Evolutionary conservation across 1,140 invertebrate genomes (phyloP).

Genomic region (Potamilus streckersoni): DNA sequence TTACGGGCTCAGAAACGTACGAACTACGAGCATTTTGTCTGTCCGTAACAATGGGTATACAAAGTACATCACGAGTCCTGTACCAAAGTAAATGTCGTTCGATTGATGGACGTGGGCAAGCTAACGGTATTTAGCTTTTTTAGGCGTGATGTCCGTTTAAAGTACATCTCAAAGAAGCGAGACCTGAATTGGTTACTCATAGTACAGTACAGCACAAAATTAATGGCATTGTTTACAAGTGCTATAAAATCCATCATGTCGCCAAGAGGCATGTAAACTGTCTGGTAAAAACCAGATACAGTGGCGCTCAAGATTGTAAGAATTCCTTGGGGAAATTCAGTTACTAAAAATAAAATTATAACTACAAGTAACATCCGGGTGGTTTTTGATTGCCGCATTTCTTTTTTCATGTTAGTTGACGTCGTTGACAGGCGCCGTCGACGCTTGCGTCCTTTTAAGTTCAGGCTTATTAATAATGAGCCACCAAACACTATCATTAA

Average conservation of each 20-base stretch:
- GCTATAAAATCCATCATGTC: constrained; percentile 93
- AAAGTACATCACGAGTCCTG: too few species aligned
- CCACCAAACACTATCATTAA: constrained; percentile 69
- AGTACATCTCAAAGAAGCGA: constrained; percentile 76
- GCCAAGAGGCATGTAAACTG: constrained; percentile 75
- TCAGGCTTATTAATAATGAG: constrained; percentile 68
- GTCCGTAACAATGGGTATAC: too few species aligned
- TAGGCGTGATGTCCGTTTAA: constrained; percentile 29
- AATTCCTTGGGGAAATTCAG: constrained; percentile 82
- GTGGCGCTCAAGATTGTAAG: constrained; percentile 56
- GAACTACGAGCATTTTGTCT: too few species aligned
- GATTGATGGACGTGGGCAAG: constrained; percentile 15
- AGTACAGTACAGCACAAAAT: constrained; percentile 92
- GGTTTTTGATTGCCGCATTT: constrained; percentile 77
- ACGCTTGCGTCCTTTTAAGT: constrained; percentile 61
- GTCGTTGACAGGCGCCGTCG: constrained; percentile 46
- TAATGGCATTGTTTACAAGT: constrained; percentile 90
- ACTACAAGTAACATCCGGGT: constrained; percentile 60
- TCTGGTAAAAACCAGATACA: constrained; percentile 54
- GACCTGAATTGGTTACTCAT: constrained; percentile 94
- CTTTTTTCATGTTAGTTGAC: constrained; percentile 71
- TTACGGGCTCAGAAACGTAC: too few species aligned
- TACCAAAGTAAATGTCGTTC: constrained; percentile 17
- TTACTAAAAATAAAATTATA: constrained; percentile 82
- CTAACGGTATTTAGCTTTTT: constrained; percentile 31